phyloP scores from a whole-genome alignment of 2,888 invertebrate genomes.

The Caenorhabditis angaria region DNA sequence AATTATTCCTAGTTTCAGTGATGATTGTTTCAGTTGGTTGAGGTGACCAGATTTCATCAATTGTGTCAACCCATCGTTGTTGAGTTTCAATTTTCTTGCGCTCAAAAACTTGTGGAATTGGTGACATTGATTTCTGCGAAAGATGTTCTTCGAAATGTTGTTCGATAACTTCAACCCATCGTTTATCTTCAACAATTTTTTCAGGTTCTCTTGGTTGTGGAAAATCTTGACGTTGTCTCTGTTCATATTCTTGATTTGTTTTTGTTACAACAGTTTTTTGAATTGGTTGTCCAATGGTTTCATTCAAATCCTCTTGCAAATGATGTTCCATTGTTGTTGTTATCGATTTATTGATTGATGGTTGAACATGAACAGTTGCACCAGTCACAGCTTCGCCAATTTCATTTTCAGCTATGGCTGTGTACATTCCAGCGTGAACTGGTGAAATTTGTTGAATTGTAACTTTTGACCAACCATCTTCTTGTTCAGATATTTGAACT shows the following conservation, averaged over 20 bases:
- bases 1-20: constrained; percentile 32
- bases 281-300: constrained; percentile 32
- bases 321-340: constrained; percentile 27
- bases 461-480: constrained; percentile 66
- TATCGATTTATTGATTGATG: constrained; percentile 18
- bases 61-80: constrained; percentile 53
- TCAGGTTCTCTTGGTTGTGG: constrained; percentile 38
- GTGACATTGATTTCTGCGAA: constrained; percentile 49
- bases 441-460: constrained; percentile 54
- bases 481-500: constrained; percentile 57
- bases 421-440: constrained; percentile 77
- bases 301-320: constrained; percentile 40
- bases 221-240: constrained; percentile 22
- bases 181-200: constrained; percentile 36
- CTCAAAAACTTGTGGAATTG: constrained; percentile 42
- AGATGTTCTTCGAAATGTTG: constrained; percentile 51
- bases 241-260: constrained; percentile 22
- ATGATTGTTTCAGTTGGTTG: constrained; percentile 26
- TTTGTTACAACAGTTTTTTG: constrained; percentile 35
- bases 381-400: constrained; percentile 89
- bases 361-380: constrained; percentile 79
- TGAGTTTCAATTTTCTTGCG: constrained; percentile 36
- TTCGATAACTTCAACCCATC: constrained; percentile 52
- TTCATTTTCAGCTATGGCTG: constrained; percentile 87
- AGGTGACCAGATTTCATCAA: constrained; percentile 45